Percentiles rank a stretch among this genome's conserved stretches.
Evolutionary conservation across 2,113 vertebrate species (phyloP).

Genomic region (Nanorana parkeri): DNA sequence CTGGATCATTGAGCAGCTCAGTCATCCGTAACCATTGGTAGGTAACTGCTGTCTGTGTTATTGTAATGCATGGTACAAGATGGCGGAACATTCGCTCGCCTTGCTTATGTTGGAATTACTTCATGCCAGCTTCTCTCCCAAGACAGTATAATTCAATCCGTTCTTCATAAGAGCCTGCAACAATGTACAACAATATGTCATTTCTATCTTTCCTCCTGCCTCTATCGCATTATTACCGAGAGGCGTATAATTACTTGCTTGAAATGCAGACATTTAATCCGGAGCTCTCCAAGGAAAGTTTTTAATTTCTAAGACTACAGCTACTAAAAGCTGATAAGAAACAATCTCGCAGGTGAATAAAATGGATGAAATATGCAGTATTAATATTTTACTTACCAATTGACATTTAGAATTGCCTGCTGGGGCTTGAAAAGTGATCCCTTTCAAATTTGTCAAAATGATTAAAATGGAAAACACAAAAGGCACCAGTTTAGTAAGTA

Average conservation of each 20-base stretch:
- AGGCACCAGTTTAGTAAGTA: too few species aligned
- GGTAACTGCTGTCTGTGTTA: neutral
- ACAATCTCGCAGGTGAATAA: conserved; percentile 4
- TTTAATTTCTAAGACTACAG: conserved; percentile 7
- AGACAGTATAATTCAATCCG: neutral
- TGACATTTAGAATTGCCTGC: conserved; percentile 8
- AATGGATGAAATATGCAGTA: neutral
- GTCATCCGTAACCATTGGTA: neutral
- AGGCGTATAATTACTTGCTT: conserved; percentile 26
- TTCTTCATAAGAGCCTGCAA: neutral
- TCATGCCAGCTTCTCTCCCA: neutral
- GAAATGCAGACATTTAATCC: conserved; percentile 23
- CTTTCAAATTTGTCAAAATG: neutral
- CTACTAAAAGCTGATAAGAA: neutral
- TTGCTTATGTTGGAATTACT: neutral
- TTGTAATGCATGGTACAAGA: neutral
- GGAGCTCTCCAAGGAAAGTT: neutral
- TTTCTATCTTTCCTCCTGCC: neutral
- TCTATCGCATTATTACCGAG: conserved; percentile 18
- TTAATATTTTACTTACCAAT: conserved; percentile 9
- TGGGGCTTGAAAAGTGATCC: neutral
- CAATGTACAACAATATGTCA: neutral
- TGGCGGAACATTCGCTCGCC: neutral
- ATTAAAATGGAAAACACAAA: neutral
- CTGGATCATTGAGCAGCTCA: neutral